Evolutionary conservation across 2,888 invertebrate species (phyloP).

Genomic region (Scaptomyza caliginosa): DNA sequence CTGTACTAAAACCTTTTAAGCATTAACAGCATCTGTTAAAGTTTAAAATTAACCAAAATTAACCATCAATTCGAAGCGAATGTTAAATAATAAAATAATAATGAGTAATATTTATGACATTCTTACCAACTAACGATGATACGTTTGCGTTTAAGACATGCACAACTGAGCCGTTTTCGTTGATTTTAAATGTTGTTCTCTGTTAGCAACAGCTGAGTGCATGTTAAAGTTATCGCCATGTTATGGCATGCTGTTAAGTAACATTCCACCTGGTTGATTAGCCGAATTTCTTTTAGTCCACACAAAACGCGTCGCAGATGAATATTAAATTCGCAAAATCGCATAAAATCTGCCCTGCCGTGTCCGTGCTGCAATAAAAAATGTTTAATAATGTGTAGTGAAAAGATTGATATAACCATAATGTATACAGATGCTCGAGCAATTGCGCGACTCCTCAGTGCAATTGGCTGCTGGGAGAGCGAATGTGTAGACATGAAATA

Average conservation of each 20-base stretch:
- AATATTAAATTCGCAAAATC: slow-evolving; percentile 33
- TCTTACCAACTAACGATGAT: neutral
- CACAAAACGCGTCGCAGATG: slow-evolving; percentile 51
- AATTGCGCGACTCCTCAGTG: slow-evolving; percentile 26
- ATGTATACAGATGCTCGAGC: slow-evolving; percentile 33
- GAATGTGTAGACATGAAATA: slow-evolving; percentile 59
- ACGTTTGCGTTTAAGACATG: neutral
- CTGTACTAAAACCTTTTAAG: slow-evolving; percentile 4
- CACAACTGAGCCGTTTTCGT: neutral
- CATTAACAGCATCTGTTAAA: neutral
- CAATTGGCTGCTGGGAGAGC: slow-evolving; percentile 48
- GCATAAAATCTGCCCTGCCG: slow-evolving; percentile 10
- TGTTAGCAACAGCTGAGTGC: slow-evolving; percentile 13
- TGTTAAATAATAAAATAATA: too few relatives aligned
- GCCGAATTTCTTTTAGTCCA: slow-evolving; percentile 52
- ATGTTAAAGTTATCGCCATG: slow-evolving; percentile 5
- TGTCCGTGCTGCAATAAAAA: slow-evolving; percentile 18
- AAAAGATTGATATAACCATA: slow-evolving; percentile 12
- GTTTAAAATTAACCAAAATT: neutral
- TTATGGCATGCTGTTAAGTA: slow-evolving; percentile 40
- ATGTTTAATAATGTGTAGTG: slow-evolving; percentile 44
- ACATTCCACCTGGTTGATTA: slow-evolving; percentile 58
- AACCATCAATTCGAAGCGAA: too few relatives aligned
- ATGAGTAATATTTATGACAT: too few relatives aligned
- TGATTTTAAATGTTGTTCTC: neutral